A percentile compares a stretch with the other conserved stretches of the same genome.
phyloP scores from a whole-genome alignment of 2,888 invertebrate species.

The Athetis lepigone region DNA sequence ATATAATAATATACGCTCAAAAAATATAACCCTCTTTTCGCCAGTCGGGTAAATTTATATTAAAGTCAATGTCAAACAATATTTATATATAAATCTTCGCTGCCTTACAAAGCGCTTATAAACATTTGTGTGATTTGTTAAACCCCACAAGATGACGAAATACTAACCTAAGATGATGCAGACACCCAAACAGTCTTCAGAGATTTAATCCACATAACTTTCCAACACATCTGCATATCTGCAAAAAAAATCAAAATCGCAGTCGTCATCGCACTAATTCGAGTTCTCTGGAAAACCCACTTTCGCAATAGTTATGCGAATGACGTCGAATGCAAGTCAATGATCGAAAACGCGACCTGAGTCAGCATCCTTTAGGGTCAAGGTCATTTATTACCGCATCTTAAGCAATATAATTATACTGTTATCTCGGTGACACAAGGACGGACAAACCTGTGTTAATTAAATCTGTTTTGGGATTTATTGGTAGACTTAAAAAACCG shows the following conservation, averaged over 20 bases:
- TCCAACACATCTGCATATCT: not conserved
- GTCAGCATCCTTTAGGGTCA: constrained; percentile 53
- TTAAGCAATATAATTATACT: constrained; percentile 53
- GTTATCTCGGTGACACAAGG: constrained; percentile 48
- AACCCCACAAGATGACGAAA: not conserved
- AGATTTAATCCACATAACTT: not conserved
- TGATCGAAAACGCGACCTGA: constrained; percentile 49
- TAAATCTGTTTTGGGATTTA: not conserved
- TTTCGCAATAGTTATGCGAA: constrained; percentile 13
- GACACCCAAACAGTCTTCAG: no score
- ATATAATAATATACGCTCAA: no score
- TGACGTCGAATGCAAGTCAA: constrained; percentile 45
- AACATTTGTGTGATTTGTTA: no score
- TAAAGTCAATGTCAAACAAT: no score
- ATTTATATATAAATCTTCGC: no score
- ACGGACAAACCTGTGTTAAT: constrained; percentile 23
- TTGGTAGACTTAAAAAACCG: not conserved
- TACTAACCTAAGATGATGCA: not conserved
- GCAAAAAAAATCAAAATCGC: constrained; percentile 7
- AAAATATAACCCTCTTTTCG: no score
- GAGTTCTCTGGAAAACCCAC: constrained; percentile 21
- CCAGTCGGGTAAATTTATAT: no score
- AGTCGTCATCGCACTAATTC: constrained; percentile 17
- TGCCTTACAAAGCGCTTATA: no score
- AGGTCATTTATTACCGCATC: constrained; percentile 44